Evolutionary conservation across 2,113 vertebrate species (phyloP).

Genomic region (Phainopepla nitens): DNA sequence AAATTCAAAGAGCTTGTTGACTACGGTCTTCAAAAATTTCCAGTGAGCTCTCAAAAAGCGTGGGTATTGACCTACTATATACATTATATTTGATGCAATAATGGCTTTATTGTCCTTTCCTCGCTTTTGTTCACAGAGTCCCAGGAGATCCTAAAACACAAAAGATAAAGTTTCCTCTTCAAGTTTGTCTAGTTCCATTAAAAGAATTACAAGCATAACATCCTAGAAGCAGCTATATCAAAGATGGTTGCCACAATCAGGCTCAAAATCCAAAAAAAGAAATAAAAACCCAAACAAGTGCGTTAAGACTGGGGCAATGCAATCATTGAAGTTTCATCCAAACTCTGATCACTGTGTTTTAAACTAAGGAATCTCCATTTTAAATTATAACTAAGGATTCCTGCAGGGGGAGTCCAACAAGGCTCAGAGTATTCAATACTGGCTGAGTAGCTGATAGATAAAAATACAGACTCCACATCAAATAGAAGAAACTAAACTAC

Average conservation of each 20-base stretch:
- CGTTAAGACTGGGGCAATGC: rapidly evolving
- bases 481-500: neutral
- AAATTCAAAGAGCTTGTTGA: slow-evolving; percentile 98
- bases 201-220: neutral
- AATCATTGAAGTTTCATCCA: neutral
- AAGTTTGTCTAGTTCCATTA: neutral
- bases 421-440: neutral
- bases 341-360: neutral
- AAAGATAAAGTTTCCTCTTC: neutral
- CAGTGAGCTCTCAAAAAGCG: slow-evolving; percentile 96
- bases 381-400: neutral
- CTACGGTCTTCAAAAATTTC: slow-evolving; percentile 98
- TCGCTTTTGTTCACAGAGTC: slow-evolving; percentile 97
- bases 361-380: neutral
- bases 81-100: slow-evolving; percentile 99
- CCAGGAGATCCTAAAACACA: slow-evolving; percentile 87
- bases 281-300: neutral
- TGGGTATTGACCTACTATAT: slow-evolving; percentile 98
- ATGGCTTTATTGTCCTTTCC: slow-evolving; percentile 99
- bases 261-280: neutral
- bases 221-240: neutral
- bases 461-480: neutral
- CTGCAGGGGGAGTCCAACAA: neutral
- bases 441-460: neutral
- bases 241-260: neutral